Conservation (phyloP, 2,113 vertebrate species). For the Tragelaphus scriptus region DNA sequence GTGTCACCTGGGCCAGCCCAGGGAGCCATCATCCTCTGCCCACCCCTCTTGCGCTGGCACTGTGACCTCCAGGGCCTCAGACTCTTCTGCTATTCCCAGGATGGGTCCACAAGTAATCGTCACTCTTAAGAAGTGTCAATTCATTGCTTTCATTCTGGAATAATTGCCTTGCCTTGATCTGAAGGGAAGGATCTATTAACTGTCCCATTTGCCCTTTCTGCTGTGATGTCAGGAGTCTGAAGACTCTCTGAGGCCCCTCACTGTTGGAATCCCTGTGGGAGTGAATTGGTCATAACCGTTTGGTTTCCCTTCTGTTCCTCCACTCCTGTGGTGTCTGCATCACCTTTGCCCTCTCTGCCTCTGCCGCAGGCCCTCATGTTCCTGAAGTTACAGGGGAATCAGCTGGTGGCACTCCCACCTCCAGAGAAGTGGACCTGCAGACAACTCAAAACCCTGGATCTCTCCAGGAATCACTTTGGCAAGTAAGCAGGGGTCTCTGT, state of each 20-base stretch:
- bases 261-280: neutral
- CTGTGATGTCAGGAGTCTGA: no score
- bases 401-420: constrained; percentile 83
- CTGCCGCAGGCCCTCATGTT: constrained; percentile 85
- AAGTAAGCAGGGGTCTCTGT: constrained; percentile 83
- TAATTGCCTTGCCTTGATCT: neutral
- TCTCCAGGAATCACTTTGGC: constrained; percentile 95
- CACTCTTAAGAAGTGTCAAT: neutral
- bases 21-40: neutral
- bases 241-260: neutral
- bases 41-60: neutral
- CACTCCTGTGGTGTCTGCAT: neutral
- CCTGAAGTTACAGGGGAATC: constrained; percentile 90
- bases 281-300: rapidly evolving
- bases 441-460: constrained; percentile 90
- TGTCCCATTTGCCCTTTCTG: no score
- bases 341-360: neutral
- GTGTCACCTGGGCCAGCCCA: neutral
- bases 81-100: rapidly evolving
- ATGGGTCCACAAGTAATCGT: neutral
- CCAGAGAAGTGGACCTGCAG: constrained; percentile 91
- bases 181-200: neutral
- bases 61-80: neutral
- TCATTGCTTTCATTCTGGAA: neutral
- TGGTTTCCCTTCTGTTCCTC: rapidly evolving